A percentile compares a stretch with the other conserved stretches of the same genome.
phyloP scores from a whole-genome alignment of 1,140 invertebrate genomes.

The Eufriesea mexicana region DNA sequence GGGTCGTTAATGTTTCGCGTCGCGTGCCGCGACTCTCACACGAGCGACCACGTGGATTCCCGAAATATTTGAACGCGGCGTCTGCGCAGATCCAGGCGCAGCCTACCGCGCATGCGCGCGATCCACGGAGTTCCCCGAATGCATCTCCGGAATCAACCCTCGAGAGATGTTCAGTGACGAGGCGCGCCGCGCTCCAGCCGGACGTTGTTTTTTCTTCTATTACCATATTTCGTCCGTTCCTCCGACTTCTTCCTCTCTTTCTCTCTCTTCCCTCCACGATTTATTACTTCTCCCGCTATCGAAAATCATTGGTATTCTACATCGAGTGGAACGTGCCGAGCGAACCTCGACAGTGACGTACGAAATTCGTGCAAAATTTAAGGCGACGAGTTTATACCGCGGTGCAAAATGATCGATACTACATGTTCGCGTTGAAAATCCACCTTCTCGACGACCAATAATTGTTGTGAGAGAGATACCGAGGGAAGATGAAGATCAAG shows the following conservation, averaged over 20 bases:
- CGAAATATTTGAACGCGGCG: constrained; percentile 40
- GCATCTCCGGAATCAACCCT: constrained; percentile 43
- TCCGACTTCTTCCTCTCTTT: neutral
- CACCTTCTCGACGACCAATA: neutral
- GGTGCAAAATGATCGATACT: neutral
- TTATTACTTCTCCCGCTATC: neutral
- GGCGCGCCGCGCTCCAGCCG: constrained; percentile 55
- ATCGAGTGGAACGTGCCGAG: neutral
- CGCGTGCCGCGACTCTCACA: constrained; percentile 16
- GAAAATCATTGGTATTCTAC: neutral
- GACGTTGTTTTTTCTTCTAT: constrained; percentile 39
- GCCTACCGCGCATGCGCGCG: neutral
- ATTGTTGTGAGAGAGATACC: neutral
- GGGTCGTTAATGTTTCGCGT: neutral
- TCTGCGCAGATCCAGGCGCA: neutral
- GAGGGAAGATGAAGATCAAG: constrained; percentile 74
- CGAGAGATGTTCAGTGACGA: constrained; percentile 56
- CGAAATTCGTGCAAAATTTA: neutral
- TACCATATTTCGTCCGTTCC: neutral
- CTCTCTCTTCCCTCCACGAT: neutral
- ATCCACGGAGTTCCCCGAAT: constrained; percentile 35
- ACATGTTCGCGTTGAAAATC: neutral
- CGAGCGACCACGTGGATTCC: constrained; percentile 35
- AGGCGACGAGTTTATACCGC: too few relatives aligned
- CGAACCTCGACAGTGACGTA: neutral